Conservation (phyloP, 2,797 vertebrate species). For the Strix occidentalis region DNA sequence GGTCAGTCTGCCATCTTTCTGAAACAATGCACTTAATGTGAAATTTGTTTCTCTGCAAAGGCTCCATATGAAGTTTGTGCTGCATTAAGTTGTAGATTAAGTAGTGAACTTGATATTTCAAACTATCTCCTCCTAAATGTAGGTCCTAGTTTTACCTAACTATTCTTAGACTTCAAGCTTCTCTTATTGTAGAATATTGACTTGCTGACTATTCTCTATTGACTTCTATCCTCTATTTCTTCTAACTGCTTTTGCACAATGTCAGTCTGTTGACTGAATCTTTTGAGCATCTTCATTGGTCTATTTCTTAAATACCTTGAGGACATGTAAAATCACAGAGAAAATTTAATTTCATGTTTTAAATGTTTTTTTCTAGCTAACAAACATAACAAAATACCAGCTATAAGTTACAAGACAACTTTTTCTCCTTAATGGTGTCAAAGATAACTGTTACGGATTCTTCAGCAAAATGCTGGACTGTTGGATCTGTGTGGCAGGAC, state of each 20-base stretch:
- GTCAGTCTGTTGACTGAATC: background rate
- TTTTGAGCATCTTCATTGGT: background rate
- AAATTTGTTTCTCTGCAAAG: background rate
- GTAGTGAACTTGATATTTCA: background rate
- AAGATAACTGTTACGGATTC: background rate
- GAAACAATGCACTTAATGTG: background rate
- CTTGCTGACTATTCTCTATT: background rate
- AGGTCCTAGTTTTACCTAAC: background rate
- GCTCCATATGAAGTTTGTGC: accelerated
- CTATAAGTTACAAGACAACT: background rate
- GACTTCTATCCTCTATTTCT: background rate
- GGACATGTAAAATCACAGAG: background rate
- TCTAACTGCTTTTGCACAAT: accelerated
- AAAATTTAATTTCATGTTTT: background rate
- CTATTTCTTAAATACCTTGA: background rate
- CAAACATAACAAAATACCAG: background rate
- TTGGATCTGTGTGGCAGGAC: background rate
- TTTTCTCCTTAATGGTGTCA: background rate
- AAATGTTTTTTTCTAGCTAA: background rate
- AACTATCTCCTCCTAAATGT: background rate
- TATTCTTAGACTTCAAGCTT: background rate
- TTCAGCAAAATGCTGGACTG: background rate
- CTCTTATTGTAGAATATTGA: background rate
- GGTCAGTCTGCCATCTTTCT: background rate
- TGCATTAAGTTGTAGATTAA: background rate